Conservation (phyloP, 2,113 vertebrate species). For the Calonectris borealis region DNA sequence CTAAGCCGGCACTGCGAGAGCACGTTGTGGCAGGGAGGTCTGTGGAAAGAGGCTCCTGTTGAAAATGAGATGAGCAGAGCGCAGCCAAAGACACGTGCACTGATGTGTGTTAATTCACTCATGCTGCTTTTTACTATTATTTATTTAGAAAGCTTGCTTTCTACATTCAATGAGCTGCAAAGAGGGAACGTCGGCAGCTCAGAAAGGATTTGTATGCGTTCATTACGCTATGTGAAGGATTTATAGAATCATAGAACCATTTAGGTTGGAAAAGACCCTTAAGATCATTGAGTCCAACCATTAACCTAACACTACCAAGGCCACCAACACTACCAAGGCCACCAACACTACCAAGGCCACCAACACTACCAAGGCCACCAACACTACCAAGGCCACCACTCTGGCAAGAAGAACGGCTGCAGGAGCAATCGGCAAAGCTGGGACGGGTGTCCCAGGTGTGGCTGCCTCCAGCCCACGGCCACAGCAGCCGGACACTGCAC, state of each 20-base stretch:
- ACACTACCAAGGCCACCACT: not conserved
- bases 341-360: not conserved
- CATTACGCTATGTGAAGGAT: accelerated
- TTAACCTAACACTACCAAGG: not conserved
- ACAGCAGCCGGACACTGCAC: not conserved
- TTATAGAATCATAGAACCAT: not conserved
- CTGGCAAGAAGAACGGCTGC: not conserved
- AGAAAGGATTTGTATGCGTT: accelerated
- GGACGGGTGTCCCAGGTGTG: accelerated
- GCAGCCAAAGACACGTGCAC: not conserved
- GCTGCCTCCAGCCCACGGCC: not conserved
- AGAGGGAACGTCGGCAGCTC: not conserved
- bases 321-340: not conserved
- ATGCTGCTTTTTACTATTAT: not conserved
- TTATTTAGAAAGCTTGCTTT: not conserved
- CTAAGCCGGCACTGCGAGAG: not conserved
- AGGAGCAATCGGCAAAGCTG: not conserved
- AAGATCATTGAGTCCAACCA: not conserved
- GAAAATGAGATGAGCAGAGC: not conserved
- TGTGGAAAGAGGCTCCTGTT: not conserved
- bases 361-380: not conserved
- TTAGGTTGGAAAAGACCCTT: not conserved
- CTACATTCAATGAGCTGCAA: not conserved
- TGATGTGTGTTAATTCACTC: not conserved
- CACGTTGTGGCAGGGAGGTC: not conserved